phyloP scores from a whole-genome alignment of 1,140 invertebrate species.

The Panagrolaimus sp. region DNA sequence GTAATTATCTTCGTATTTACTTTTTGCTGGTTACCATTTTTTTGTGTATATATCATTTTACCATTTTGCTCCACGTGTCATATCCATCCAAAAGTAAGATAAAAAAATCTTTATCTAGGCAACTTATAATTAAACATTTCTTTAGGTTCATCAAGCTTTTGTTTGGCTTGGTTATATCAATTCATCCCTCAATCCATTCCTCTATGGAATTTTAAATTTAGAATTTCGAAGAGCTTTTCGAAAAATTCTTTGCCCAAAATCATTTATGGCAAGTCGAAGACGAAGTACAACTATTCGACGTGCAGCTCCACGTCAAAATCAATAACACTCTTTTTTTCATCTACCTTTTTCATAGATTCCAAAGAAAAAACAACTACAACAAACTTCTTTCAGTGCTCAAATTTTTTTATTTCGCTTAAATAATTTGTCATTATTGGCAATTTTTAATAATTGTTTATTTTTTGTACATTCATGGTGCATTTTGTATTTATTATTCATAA shows the following conservation, averaged over 20 bases:
- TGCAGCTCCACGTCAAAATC: background rate
- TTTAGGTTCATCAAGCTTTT: conserved; percentile 55
- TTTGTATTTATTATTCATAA: too few relatives aligned
- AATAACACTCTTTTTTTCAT: too few relatives aligned
- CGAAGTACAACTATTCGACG: conserved; percentile 12
- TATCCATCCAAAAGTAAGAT: conserved; percentile 54
- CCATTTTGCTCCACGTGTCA: conserved; percentile 63
- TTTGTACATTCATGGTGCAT: too few relatives aligned
- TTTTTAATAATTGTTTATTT: too few relatives aligned
- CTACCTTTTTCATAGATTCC: too few relatives aligned
- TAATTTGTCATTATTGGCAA: too few relatives aligned
- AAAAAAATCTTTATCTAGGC: background rate
- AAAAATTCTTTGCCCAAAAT: conserved; percentile 55
- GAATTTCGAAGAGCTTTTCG: conserved; percentile 56
- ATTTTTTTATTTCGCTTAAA: too few relatives aligned
- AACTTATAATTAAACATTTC: conserved; percentile 16
- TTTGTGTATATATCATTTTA: conserved; percentile 66
- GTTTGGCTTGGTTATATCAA: conserved; percentile 58
- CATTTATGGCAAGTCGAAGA: conserved; percentile 17
- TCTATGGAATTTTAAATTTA: conserved; percentile 53
- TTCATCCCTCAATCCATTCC: conserved; percentile 41
- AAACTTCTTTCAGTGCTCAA: too few relatives aligned
- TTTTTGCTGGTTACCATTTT: conserved; percentile 67
- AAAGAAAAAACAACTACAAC: too few relatives aligned
- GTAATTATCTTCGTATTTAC: conserved; percentile 68